phyloP scores from a whole-genome alignment of 2,888 invertebrate species.

The Parnassius smintheus region DNA sequence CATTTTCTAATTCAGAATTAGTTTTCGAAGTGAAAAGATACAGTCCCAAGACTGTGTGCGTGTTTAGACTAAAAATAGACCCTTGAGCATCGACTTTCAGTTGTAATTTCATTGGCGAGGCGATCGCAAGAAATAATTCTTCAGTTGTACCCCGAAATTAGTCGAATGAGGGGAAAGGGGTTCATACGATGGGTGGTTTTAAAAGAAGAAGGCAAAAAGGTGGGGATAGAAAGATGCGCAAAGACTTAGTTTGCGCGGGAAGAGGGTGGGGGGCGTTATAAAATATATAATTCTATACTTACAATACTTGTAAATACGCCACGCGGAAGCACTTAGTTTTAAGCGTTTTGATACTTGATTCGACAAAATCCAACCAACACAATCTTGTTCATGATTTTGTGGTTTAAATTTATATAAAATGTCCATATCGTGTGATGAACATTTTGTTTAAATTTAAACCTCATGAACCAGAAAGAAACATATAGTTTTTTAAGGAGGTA shows the following conservation, averaged over 20 bases:
- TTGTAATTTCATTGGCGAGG: conserved; percentile 47
- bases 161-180: conserved; percentile 81
- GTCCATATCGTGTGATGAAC: no score
- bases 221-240: conserved; percentile 81
- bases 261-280: conserved; percentile 69
- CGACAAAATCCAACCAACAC: background rate
- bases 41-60: conserved; percentile 75
- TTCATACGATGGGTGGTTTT: conserved; percentile 80
- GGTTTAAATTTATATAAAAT: no score
- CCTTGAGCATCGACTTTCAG: conserved; percentile 43
- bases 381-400: no score
- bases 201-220: conserved; percentile 81
- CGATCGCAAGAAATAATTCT: conserved; percentile 78
- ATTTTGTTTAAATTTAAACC: no score
- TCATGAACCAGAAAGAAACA: no score
- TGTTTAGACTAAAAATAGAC: conserved; percentile 43
- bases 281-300: conserved; percentile 82
- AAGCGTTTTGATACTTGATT: conserved; percentile 51
- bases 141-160: conserved; percentile 81
- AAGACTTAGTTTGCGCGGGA: conserved; percentile 80
- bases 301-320: conserved; percentile 82
- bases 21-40: conserved; percentile 82
- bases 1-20: conserved; percentile 79
- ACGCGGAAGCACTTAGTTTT: conserved; percentile 69
- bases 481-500: no score